Base-by-base conservation (phyloP, 2,113 vertebrate species). In the Callipepla californica region DNA sequence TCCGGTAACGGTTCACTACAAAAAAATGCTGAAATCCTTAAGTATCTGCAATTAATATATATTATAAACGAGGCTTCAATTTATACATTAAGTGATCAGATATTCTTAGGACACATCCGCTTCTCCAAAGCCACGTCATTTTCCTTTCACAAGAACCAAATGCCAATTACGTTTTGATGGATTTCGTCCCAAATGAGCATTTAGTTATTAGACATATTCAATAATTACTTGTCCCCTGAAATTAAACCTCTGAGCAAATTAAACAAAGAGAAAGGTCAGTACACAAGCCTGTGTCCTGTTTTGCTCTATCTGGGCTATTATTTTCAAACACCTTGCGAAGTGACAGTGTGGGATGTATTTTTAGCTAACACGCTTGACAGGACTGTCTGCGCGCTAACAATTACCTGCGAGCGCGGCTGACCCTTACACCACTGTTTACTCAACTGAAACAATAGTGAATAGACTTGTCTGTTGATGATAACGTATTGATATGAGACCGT, bases 241-340 rank as follows among this genome's bases (percentile, higher is more conserved):
- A 98, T 97, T 97, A 98, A 98, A 97, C 96, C 97, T 97, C 84
- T 7, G 92, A 97, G 97, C 95, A 97, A 97, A 97, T 98, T 97
- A 97, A 97, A 98, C 97, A 98, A 98, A 98, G 97, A 95, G 91
- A 98, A 99, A 99, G 99, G 99, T 99, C 99, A 99, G 95, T 85
- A 96, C 80, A 97, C 97, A 98, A 97, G 95, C 85, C 97, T 42
- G 55, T 95, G 98, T 98, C 98, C 98, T 96, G 97, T 95, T 97
- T 95, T 97, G 96, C 97, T 97, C 97, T 95, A 96, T 95, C 80
- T 91, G 95, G 97, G 97, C 97, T 98, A 98, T 99, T 98, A 98
- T 98, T 99, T 98, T 96, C 98, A 96, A 97, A 97, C 97, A 98
- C 98, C 98, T 98, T 97, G 97, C 90, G 5, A 97, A 97, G 98